Conservation (phyloP, 2,888 invertebrate genomes). For the Ametastegia equiseti region DNA sequence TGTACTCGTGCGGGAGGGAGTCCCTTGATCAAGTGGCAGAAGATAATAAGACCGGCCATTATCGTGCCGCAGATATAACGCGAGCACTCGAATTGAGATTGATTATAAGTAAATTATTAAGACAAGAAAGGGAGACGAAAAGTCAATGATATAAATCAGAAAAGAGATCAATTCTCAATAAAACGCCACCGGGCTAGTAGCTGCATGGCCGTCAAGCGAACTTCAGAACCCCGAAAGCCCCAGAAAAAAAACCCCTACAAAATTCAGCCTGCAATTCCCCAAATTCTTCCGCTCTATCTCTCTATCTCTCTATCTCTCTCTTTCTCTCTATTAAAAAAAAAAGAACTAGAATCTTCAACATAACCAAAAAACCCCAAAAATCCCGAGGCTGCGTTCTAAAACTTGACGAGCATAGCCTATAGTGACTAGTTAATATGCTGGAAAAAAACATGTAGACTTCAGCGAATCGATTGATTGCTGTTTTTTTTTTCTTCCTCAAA, state of each 20-base stretch:
- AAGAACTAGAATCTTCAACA: neutral
- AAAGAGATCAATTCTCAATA: constrained; percentile 73
- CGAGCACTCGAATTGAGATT: neutral
- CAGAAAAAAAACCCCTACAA: neutral
- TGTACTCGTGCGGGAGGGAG: neutral
- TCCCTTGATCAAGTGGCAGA: constrained; percentile 33
- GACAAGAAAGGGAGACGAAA: neutral
- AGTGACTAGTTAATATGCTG: no score
- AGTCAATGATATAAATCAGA: constrained; percentile 55
- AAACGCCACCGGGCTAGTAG: constrained; percentile 74
- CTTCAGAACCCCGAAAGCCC: constrained; percentile 10
- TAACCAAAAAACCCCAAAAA: neutral
- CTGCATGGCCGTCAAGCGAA: constrained; percentile 68
- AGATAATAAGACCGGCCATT: constrained; percentile 17
- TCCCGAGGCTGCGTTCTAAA: neutral
- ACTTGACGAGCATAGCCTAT: no score
- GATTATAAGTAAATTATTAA: neutral
- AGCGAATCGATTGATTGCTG: neutral
- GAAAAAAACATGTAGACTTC: neutral
- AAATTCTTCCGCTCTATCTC: neutral
- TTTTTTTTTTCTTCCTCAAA: neutral
- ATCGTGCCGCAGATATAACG: neutral
- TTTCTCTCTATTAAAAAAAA: neutral
- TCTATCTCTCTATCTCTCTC: neutral
- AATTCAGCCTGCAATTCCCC: neutral